These are phyloP conservation scores for Scortum barcoo DNA, from an alignment of 2,113 vertebrate species.

Conservation along the genomic window DNA sequence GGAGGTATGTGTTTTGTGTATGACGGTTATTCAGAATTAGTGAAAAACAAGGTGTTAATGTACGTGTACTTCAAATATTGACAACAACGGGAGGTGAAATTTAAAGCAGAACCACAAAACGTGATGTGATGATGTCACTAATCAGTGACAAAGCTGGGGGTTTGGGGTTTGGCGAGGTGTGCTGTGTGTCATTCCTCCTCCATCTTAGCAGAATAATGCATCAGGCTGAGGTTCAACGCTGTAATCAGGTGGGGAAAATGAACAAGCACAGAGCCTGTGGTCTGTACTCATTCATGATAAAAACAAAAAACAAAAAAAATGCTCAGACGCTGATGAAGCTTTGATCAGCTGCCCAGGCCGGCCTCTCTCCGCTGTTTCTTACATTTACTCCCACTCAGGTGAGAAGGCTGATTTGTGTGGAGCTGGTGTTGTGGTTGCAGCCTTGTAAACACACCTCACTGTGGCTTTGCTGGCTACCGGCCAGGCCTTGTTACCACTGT, in stretches of 20 bases:
- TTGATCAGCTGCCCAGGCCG: slow-evolving; percentile 5
- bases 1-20: too few species aligned
- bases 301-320: slow-evolving; percentile 4
- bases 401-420: slow-evolving; percentile 29
- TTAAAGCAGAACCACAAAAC: not conserved
- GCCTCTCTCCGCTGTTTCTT: slow-evolving; percentile 27
- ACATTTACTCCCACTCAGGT: slow-evolving; percentile 19
- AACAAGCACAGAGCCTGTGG: not conserved
- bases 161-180: not conserved
- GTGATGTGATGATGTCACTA: not conserved
- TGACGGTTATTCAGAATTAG: not conserved
- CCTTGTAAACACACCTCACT: slow-evolving; percentile 38
- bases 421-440: slow-evolving; percentile 37
- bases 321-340: slow-evolving; percentile 22
- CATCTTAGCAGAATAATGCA: not conserved
- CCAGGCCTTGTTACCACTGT: slow-evolving; percentile 2
- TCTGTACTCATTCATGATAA: slow-evolving; percentile 13
- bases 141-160: not conserved
- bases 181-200: not conserved
- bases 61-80: not conserved
- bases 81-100: not conserved
- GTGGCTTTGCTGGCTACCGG: slow-evolving; percentile 22
- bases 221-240: slow-evolving; percentile 5
- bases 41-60: not conserved
- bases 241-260: slow-evolving; percentile 12